These are phyloP conservation scores for Crotalus viridis DNA, from an alignment of 2,113 vertebrate genomes.

Conservation along the genomic window DNA sequence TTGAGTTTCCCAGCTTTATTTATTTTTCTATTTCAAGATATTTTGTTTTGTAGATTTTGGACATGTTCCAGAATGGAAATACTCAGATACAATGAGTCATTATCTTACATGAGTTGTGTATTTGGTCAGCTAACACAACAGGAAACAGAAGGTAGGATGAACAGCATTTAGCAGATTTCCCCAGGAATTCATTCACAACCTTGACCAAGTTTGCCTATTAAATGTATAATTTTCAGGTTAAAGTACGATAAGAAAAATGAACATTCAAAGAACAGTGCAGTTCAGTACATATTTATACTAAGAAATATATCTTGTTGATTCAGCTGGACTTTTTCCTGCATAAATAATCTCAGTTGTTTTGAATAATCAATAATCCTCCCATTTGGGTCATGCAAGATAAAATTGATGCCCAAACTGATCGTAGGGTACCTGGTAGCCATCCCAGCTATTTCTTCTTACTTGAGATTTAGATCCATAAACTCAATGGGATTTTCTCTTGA, in stretches of 20 bases:
- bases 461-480: not conserved
- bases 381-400: not conserved
- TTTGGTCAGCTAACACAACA: conserved; percentile 3
- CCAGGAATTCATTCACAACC: not conserved
- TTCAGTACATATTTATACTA: not conserved
- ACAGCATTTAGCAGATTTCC: not conserved
- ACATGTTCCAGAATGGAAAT: conserved; percentile 14
- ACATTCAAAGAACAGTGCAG: not conserved
- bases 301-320: not conserved
- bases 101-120: not conserved
- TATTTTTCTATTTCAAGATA: conserved; percentile 17
- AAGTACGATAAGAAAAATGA: not conserved
- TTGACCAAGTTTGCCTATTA: not conserved
- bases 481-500: not conserved
- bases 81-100: not conserved
- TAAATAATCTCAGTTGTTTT: not conserved
- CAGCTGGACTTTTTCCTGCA: not conserved
- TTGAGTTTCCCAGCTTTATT: conserved; percentile 12
- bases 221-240: not conserved
- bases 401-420: not conserved
- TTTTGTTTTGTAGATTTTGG: conserved; percentile 30
- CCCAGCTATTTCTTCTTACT: not conserved
- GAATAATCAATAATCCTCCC: not conserved
- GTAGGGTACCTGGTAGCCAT: not conserved
- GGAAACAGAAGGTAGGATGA: conserved; percentile 4